Conservation (phyloP, 1,140 invertebrate genomes). For the Drosophila takahashii region DNA sequence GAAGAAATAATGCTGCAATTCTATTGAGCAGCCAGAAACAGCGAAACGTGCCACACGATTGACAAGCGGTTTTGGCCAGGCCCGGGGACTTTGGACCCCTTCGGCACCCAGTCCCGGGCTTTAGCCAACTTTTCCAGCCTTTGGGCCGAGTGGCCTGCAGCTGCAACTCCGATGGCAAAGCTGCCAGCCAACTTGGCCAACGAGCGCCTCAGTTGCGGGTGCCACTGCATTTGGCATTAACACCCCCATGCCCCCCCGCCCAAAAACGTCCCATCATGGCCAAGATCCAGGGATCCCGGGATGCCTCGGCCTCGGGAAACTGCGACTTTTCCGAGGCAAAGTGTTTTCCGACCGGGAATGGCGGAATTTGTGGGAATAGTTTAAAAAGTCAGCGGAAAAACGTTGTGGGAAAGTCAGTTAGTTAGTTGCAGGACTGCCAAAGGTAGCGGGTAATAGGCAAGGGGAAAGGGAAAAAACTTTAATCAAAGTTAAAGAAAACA, state of each 20-base stretch:
- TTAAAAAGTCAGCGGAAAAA: slow-evolving; percentile 28
- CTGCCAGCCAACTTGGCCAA: slow-evolving; percentile 32
- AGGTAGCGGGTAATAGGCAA: slow-evolving; percentile 2
- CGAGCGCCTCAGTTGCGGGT: slow-evolving; percentile 45
- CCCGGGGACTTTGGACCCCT: slow-evolving; percentile 27
- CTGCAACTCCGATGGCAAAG: slow-evolving; percentile 28
- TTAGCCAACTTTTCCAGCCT: slow-evolving; percentile 25
- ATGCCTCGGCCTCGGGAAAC: slow-evolving; percentile 34
- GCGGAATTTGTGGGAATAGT: slow-evolving; percentile 37
- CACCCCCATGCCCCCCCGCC: slow-evolving; percentile 3
- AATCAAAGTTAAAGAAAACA: slow-evolving; percentile 24
- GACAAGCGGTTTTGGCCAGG: slow-evolving; percentile 65
- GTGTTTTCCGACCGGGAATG: neutral
- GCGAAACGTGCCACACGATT: slow-evolving; percentile 64
- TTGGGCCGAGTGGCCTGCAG: slow-evolving; percentile 36
- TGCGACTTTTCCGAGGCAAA: slow-evolving; percentile 21
- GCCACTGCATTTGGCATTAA: slow-evolving; percentile 52
- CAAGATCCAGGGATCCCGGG: slow-evolving; percentile 31
- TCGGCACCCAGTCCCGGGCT: neutral
- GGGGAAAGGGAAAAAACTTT: slow-evolving; percentile 3
- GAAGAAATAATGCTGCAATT: slow-evolving; percentile 58
- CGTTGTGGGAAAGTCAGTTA: slow-evolving; percentile 34
- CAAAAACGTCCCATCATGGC: slow-evolving; percentile 27
- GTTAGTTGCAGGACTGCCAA: slow-evolving; percentile 9
- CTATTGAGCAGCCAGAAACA: slow-evolving; percentile 33